phyloP scores from a whole-genome alignment of 2,888 invertebrate genomes.

The Perizoma affinitatum region DNA sequence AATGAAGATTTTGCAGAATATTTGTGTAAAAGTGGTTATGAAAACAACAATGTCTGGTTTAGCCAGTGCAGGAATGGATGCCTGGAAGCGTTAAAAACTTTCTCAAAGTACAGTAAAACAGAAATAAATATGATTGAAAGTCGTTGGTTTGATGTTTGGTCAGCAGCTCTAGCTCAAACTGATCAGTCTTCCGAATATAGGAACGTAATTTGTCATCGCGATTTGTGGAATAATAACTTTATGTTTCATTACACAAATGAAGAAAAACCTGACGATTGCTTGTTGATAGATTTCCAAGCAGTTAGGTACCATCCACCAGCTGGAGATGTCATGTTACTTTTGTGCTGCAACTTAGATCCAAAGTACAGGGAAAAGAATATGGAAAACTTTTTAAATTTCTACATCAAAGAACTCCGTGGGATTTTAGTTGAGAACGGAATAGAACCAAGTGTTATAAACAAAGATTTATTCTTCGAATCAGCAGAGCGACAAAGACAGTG shows the following conservation, averaged over 20 bases:
- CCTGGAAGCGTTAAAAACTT: conserved; percentile 59
- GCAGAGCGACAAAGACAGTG: conserved; percentile 77
- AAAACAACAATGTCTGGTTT: conserved; percentile 59
- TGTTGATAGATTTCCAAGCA: conserved; percentile 89
- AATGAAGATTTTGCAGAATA: conserved; percentile 56
- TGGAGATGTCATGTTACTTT: conserved; percentile 84
- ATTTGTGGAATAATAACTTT: conserved; percentile 86
- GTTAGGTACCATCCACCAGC: conserved; percentile 86
- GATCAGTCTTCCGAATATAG: conserved; percentile 60
- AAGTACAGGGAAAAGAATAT: conserved; percentile 78
- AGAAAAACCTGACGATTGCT: conserved; percentile 77
- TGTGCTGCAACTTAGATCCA: conserved; percentile 81
- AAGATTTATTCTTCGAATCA: conserved; percentile 69
- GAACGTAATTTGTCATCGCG: conserved; percentile 85
- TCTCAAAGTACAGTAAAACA: conserved; percentile 58
- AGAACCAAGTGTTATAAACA: conserved; percentile 65
- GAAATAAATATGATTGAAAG: conserved; percentile 52
- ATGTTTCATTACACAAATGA: conserved; percentile 77
- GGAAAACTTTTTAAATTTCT: conserved; percentile 77
- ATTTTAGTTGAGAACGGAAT: conserved; percentile 69
- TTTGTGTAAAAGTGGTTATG: conserved; percentile 60
- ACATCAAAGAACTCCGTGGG: conserved; percentile 76
- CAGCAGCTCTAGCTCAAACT: conserved; percentile 52
- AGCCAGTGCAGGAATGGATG: conserved; percentile 66
- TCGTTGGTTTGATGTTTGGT: conserved; percentile 63